Evolutionary conservation across 2,888 invertebrate genomes (phyloP), one percentile per base, ranked within the genome.

Genomic region (Coenonympha glycerion): DNA sequence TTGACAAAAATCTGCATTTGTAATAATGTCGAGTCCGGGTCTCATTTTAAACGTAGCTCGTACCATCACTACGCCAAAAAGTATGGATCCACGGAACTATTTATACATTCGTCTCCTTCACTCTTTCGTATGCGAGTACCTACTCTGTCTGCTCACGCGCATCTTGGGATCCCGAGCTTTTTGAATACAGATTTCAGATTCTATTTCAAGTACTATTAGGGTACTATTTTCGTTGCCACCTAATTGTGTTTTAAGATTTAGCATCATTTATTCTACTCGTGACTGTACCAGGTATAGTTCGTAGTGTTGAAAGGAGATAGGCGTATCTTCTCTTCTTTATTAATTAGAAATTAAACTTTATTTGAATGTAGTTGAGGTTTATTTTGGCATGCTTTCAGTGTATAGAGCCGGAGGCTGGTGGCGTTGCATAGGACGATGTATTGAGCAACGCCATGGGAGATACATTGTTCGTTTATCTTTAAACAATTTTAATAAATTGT

Each of bases 241-340:
- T 55, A 63, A 64, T 42, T 53, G 37, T 37, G 39, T 63, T 53
- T 61, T 56, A 60, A 76, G 74, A 79, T 76, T 73, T 68, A 67
- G 59, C 68, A 72, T 79, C 79, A 84, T 85, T 85, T 83, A 85
- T 81, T 77, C 77, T 71, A 68, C 64, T 85, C 86, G 86, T 86
- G 86, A 86, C 83, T 79, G 65, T 72, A 72, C 72, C 71, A 73
- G 73, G 76, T 79, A 78, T 77, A 72, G 73, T 76, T 76, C 71
- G 68, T 64, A 69, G 71, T 69, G 79, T 79, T 77, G 79, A 81
- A 80, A 79, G 71, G 76, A 74, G 73, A 76, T 73, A 74, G 69
- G 65, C 59, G 16, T 34, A 45, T 45, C 24, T 15, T n/a, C n/a
- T n/a, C n/a, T 45, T 22, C 6, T 16, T 34, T 34, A 11, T 21